Evolutionary conservation across 2,113 vertebrate genomes (phyloP).

Genomic region (Meriones unguiculatus): DNA sequence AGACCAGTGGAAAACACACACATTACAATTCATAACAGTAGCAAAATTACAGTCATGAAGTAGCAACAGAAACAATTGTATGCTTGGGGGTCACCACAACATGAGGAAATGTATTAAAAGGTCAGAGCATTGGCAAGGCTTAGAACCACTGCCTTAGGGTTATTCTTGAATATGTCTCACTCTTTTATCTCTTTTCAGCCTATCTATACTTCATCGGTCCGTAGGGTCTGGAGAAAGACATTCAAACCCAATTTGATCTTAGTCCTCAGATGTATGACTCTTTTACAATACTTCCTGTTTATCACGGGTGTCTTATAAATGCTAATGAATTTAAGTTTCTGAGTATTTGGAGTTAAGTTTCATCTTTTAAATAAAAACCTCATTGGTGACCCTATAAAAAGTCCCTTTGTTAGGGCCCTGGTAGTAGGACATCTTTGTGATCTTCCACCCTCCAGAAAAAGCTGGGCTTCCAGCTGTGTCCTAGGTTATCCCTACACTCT

Average conservation of each 20-base stretch:
- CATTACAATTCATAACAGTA: not conserved
- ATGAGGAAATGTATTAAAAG: not conserved
- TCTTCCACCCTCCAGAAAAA: constrained; percentile 39
- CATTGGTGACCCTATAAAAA: constrained; percentile 67
- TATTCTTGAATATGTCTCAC: constrained; percentile 67
- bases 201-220: constrained; percentile 16
- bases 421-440: not conserved
- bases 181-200: constrained; percentile 65
- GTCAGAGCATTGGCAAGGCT: not conserved
- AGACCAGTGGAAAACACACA: not conserved
- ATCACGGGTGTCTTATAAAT: constrained; percentile 64
- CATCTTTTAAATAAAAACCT: constrained; percentile 71
- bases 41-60: not conserved
- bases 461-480: not conserved
- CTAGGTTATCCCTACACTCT: not conserved
- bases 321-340: constrained; percentile 73
- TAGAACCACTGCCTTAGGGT: not conserved
- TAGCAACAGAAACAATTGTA: not conserved
- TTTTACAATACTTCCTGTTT: constrained; percentile 75
- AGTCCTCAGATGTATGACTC: constrained; percentile 66
- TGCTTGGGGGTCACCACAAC: not conserved
- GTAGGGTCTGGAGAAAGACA: constrained; percentile 49
- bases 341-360: constrained; percentile 59
- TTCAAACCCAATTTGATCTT: constrained; percentile 63
- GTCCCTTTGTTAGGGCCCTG: not conserved